These are phyloP conservation scores for Lonchura striata DNA, from an alignment of 2,113 vertebrate species.

Conservation along the genomic window DNA sequence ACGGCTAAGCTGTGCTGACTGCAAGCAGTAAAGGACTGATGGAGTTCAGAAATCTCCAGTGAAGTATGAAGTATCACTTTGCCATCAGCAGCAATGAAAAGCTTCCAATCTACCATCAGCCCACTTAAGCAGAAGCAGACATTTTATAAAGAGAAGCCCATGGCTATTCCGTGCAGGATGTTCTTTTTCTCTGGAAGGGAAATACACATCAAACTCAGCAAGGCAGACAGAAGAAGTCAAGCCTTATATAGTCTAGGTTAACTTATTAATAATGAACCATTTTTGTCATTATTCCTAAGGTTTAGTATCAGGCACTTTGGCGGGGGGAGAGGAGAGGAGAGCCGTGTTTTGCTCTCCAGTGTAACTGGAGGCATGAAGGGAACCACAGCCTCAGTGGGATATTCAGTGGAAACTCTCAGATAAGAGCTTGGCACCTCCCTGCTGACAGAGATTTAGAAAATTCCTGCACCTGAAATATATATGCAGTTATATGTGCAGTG, in stretches of 20 bases:
- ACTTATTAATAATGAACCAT: background rate
- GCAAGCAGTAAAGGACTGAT: background rate
- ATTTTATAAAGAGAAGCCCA: background rate
- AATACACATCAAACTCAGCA: constrained; percentile 14
- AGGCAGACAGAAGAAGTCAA: constrained; percentile 18
- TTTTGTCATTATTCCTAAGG: background rate
- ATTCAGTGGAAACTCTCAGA: background rate
- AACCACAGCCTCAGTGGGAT: background rate
- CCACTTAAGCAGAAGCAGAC: constrained; percentile 7
- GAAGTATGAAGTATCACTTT: constrained; percentile 16
- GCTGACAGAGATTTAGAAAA: background rate
- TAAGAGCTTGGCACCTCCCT: background rate
- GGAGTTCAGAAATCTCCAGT: background rate
- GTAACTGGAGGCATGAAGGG: background rate
- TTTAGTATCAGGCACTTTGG: background rate
- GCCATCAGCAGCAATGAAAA: constrained; percentile 34
- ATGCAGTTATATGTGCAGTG: background rate
- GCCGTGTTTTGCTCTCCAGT: background rate
- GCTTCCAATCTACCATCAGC: background rate
- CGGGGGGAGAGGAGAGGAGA: accelerated
- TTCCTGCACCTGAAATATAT: background rate
- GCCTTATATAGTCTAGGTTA: background rate
- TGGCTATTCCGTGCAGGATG: background rate
- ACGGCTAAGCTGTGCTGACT: background rate
- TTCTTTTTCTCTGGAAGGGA: background rate